Conservation (phyloP, 2,113 vertebrate species). For the cattle (Bos taurus) region DNA sequence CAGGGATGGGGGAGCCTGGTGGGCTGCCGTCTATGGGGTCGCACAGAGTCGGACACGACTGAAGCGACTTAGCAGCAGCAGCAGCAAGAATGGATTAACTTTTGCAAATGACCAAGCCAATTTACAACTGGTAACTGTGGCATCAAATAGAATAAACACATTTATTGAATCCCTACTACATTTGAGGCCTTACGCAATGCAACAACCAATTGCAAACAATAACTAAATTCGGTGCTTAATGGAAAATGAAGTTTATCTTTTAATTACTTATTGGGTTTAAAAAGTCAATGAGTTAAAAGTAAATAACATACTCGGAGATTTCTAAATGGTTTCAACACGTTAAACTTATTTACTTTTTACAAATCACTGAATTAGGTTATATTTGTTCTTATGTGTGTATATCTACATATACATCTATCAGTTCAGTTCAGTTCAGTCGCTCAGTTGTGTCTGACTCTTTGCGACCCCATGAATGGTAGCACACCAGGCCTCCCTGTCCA, state of each 20-base stretch:
- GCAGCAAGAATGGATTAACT: not conserved
- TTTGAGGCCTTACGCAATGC: not conserved
- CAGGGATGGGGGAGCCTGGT: no score
- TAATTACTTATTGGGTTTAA: constrained; percentile 5
- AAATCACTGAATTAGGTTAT: constrained; percentile 1
- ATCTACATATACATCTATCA: not conserved
- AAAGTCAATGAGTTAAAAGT: not conserved
- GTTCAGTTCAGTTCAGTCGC: no score
- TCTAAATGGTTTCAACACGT: not conserved
- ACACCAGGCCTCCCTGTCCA: no score
- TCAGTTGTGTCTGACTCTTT: no score
- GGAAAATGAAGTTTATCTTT: constrained; percentile 33
- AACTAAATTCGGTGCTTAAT: constrained; percentile 1
- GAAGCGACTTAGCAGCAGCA: no score
- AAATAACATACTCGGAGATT: constrained; percentile 13
- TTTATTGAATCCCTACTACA: not conserved
- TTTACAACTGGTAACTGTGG: not conserved
- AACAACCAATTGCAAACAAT: not conserved
- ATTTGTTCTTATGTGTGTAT: not conserved
- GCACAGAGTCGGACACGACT: no score
- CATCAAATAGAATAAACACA: not conserved
- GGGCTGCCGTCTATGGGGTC: no score
- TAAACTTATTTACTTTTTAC: not conserved
- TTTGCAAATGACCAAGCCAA: not conserved
- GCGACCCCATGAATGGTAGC: no score